Evolutionary conservation across 2,113 vertebrate species (phyloP).

Genomic region (Cichladusa arquata): DNA sequence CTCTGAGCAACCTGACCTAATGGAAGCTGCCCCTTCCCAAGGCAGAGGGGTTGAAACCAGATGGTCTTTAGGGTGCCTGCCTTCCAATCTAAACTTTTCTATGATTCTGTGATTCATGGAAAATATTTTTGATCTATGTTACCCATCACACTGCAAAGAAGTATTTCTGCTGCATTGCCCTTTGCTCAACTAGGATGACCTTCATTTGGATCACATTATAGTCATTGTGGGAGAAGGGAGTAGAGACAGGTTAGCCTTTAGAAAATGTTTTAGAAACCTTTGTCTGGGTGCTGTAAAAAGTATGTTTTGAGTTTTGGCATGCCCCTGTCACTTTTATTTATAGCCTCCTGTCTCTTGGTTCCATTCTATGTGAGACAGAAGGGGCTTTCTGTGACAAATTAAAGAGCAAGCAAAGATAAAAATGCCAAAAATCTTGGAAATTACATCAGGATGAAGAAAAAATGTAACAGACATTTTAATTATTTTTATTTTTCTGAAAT

Average conservation of each 20-base stretch:
- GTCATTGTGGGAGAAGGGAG: background rate
- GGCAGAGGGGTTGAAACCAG: background rate
- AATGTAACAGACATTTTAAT: rapidly evolving
- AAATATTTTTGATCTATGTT: background rate
- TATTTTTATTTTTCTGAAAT: background rate
- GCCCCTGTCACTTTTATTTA: background rate
- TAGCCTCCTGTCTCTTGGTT: background rate
- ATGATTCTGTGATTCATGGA: background rate
- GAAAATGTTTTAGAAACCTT: background rate
- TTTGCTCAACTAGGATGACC: background rate
- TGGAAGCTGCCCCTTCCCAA: background rate
- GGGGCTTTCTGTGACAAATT: background rate
- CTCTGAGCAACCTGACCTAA: background rate
- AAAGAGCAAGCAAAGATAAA: background rate
- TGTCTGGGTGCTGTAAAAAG: background rate
- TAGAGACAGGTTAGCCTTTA: conserved; percentile 12
- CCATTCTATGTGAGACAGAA: background rate
- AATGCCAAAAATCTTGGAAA: background rate
- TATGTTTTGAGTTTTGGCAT: background rate
- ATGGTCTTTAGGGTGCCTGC: background rate
- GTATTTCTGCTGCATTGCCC: background rate
- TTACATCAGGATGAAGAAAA: background rate
- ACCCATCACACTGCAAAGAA: background rate
- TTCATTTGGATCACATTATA: background rate
- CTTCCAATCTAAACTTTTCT: background rate